A percentile compares a stretch with the other conserved stretches of the same genome.
These are phyloP conservation scores for Grammomys dolichurus DNA, from an alignment of 2,113 vertebrate species.

Conservation along the genomic window DNA sequence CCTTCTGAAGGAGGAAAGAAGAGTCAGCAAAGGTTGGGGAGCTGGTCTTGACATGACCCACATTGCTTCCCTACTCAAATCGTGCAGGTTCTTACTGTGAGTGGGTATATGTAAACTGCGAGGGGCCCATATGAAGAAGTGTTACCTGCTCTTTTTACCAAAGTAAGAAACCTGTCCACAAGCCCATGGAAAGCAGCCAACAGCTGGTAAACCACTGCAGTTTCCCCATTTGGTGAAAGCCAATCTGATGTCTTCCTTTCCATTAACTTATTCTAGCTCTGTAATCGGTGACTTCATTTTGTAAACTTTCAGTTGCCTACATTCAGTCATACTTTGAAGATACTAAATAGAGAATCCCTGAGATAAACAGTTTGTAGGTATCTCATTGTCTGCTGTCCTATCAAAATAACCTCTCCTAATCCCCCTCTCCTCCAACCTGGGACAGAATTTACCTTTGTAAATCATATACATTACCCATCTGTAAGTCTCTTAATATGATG, in stretches of 20 bases:
- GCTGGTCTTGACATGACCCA: neutral
- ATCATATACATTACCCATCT: neutral
- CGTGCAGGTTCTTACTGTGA: neutral
- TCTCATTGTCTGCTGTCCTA: neutral
- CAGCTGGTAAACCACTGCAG: neutral
- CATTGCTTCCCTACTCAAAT: neutral
- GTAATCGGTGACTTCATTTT: neutral
- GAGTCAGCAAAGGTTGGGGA: neutral
- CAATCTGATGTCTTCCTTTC: neutral
- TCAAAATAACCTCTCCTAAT: neutral
- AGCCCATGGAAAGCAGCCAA: neutral
- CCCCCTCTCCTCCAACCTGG: no score
- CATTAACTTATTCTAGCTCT: neutral
- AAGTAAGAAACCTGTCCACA: neutral
- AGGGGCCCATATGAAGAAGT: neutral
- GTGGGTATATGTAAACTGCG: neutral
- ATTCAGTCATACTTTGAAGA: neutral
- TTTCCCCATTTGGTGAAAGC: fast-evolving
- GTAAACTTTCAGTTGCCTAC: neutral
- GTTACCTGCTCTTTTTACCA: neutral
- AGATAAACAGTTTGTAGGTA: neutral
- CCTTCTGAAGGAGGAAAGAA: neutral
- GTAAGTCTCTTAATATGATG: neutral
- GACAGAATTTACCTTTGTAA: neutral
- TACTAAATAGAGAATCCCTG: neutral